phyloP scores from a whole-genome alignment of 2,113 vertebrate genomes.

The Salvelinus alpinus region DNA sequence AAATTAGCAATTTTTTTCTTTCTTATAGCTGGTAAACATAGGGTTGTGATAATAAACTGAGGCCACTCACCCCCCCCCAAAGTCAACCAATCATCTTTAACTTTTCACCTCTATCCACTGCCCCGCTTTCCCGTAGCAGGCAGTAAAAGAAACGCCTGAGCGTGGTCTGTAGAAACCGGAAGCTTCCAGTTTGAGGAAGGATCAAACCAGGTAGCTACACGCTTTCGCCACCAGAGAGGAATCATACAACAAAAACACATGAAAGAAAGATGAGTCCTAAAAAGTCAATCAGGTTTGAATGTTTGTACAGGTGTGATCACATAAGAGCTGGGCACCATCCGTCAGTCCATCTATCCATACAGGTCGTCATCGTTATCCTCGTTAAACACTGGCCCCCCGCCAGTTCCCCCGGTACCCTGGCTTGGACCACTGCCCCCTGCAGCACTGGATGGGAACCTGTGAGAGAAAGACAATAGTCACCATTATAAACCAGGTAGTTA shows the following conservation, averaged over 20 bases:
- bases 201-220: conserved; percentile 76
- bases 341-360: conserved; percentile 81
- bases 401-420: conserved; percentile 87
- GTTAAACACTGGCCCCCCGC: conserved; percentile 88
- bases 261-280: conserved; percentile 90
- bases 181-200: no score
- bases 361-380: conserved; percentile 97
- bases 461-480: conserved; percentile 10
- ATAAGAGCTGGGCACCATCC: conserved; percentile 55
- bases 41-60: conserved; percentile 80
- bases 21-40: conserved; percentile 76
- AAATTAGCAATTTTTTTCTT: conserved; percentile 77
- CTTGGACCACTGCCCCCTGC: conserved; percentile 87
- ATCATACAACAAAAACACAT: conserved; percentile 40
- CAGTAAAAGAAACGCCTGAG: no score
- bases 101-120: conserved; percentile 58
- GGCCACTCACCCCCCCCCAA: conserved; percentile 67
- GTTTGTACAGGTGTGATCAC: conserved; percentile 82
- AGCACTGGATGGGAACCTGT: conserved; percentile 91
- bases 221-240: conserved; percentile 67
- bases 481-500: no score
- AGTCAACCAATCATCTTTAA: conserved; percentile 57
- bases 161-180: no score
- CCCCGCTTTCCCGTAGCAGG: conserved; percentile 58
- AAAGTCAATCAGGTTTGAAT: conserved; percentile 81